Conservation (phyloP, 2,113 vertebrate genomes). For the Cephalopholis sonnerati region DNA sequence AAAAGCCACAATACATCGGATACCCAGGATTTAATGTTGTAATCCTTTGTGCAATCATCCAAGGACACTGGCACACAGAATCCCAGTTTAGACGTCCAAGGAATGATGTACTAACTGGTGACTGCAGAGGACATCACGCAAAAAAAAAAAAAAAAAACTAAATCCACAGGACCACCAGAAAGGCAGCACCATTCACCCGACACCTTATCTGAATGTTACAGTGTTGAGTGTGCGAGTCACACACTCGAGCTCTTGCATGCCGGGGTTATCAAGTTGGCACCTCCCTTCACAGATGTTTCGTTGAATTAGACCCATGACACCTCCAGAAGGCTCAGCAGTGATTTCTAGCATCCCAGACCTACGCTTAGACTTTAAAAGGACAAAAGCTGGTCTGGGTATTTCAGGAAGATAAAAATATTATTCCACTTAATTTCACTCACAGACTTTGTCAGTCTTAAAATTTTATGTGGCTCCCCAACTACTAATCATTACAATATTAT, state of each 20-base stretch:
- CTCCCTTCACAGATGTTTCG: conserved; percentile 57
- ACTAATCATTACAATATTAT: conserved; percentile 37
- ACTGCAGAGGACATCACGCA: conserved; percentile 21
- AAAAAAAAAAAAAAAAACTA: conserved; percentile 13
- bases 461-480: conserved; percentile 8
- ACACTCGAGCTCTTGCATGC: conserved; percentile 22
- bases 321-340: conserved; percentile 38
- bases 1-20: neutral
- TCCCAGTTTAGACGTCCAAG: conserved; percentile 26
- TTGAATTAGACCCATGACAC: conserved; percentile 64
- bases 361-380: conserved; percentile 42
- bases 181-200: conserved; percentile 42
- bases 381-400: conserved; percentile 52
- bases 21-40: conserved; percentile 35
- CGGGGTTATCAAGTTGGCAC: conserved; percentile 60
- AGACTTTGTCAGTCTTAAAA: conserved; percentile 32
- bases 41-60: conserved; percentile 49
- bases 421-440: conserved; percentile 28
- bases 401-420: conserved; percentile 55
- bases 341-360: conserved; percentile 42
- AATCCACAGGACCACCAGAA: conserved; percentile 43
- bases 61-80: conserved; percentile 37
- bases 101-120: conserved; percentile 22
- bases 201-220: conserved; percentile 69
- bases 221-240: conserved; percentile 46